Conservation (phyloP, 2,888 invertebrate species). For the Cantharis rustica region DNA sequence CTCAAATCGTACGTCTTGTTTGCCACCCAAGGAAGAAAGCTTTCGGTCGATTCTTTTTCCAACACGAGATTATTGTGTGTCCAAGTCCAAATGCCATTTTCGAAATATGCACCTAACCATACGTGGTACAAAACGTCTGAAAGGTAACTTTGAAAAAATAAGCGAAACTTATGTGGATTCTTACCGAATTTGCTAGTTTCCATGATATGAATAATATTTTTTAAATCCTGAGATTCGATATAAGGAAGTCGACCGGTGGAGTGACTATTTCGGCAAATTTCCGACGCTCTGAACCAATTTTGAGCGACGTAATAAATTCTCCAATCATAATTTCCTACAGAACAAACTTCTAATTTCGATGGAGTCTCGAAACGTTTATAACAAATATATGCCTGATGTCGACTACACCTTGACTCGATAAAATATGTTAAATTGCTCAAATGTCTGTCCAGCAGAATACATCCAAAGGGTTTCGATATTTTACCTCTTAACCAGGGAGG, state of each 20-base stretch:
- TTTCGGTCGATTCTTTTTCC: neutral
- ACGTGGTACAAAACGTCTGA: neutral
- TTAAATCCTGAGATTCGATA: neutral
- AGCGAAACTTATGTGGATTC: no score
- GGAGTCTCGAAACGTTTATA: neutral
- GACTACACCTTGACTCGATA: neutral
- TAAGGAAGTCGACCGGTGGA: neutral
- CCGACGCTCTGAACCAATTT: neutral
- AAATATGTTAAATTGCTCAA: neutral
- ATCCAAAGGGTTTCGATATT: neutral
- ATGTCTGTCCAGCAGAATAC: slow-evolving; percentile 5
- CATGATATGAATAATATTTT: slow-evolving; percentile 2
- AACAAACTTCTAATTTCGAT: neutral
- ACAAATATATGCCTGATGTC: neutral
- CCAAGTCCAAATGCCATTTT: neutral
- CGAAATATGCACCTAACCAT: neutral
- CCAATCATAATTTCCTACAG: neutral
- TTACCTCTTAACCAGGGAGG: slow-evolving; percentile 1
- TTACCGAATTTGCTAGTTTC: neutral
- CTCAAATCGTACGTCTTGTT: neutral
- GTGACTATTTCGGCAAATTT: neutral
- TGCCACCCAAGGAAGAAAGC: slow-evolving; percentile 4
- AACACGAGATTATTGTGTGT: neutral
- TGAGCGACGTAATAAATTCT: neutral
- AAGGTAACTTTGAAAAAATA: neutral